Evolutionary conservation across 92 coral and sea anemone species (phyloP), one percentile per base, ranked within the genome.

Genomic region (Bergia puertoricense): DNA sequence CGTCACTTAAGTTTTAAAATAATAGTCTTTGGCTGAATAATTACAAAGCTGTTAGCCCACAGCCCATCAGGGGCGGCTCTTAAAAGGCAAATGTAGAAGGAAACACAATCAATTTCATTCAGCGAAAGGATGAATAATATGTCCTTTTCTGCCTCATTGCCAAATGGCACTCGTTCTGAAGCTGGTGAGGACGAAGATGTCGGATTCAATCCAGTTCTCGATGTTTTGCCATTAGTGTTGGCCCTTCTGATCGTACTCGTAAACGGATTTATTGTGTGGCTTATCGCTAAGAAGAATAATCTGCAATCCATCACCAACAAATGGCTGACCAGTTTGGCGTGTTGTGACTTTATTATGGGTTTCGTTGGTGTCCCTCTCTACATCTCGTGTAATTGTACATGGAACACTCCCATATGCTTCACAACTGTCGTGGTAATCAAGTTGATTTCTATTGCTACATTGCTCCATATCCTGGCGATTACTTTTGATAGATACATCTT

Each of bases 281-380:
- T 84, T 4, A 71, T 84, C 16, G 48, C 13, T 16, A 69, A 30
- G 6, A 84, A 84, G 36, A 48, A 7, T 6, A 45, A 23, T n/a
- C 87, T 69, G 5, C 68, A 84, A 44, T 84, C 87, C 36, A 54
- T 84, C 51, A 72, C 87, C 1, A 84, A 84, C 87, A 84, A 84
- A 74, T 48, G 78, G 87, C 79, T 84, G 6, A 9, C 79, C 62
- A 84, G 87, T 46, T 84, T 84, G 79, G 87, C 87, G 14, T 74
- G 87, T 2, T 84, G 87, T 56, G 87, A 84, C 72, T 46, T 84
- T 3, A 39, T 72, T 16, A 45, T 84, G 79, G 87, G 87, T 2
- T 84, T 71, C 4, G 16, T 71, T 30, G 79, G 79, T 0, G 87
- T 71, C 37, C 74, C 87, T 38, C 66, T 84, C 7, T 82, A 82